These are phyloP conservation scores for Lithosia quadra DNA, from an alignment of 2,888 invertebrate species.

Conservation along the genomic window DNA sequence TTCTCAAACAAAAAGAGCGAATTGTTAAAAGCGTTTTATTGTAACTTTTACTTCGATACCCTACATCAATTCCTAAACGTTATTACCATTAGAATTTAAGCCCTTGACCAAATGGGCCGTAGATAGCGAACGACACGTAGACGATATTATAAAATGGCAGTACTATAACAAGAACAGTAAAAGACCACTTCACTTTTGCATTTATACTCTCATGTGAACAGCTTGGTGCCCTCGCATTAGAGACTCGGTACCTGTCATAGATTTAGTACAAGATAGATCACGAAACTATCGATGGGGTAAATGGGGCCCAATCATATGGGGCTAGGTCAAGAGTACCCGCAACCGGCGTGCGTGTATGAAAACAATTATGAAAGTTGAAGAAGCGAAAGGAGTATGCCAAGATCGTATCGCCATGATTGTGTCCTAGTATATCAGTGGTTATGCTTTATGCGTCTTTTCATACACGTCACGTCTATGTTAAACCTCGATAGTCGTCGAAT, in stretches of 20 bases:
- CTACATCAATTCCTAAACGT: neutral
- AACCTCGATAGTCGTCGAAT: no score
- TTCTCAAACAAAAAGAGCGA: neutral
- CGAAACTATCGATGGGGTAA: no score
- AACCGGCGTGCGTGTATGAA: no score
- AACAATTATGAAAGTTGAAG: no score
- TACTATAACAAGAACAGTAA: neutral
- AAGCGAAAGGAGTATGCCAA: no score
- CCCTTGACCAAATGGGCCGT: neutral
- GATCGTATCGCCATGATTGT: no score
- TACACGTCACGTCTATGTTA: no score
- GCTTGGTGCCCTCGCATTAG: conserved; percentile 7
- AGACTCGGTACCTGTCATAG: neutral
- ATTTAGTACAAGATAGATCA: neutral
- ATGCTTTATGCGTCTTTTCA: no score
- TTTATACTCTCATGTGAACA: conserved; percentile 1
- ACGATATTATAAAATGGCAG: conserved; percentile 4
- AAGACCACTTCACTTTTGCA: conserved; percentile 15
- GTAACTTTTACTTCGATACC: neutral
- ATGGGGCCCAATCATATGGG: no score
- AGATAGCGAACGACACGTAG: conserved; percentile 2
- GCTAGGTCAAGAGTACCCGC: no score
- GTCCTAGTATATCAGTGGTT: no score
- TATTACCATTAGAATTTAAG: conserved; percentile 5
- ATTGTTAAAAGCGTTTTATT: neutral